Evolutionary conservation across 1,140 invertebrate species (phyloP), one percentile per base, ranked within the genome.

Genomic region (Drosophila arizonae): DNA sequence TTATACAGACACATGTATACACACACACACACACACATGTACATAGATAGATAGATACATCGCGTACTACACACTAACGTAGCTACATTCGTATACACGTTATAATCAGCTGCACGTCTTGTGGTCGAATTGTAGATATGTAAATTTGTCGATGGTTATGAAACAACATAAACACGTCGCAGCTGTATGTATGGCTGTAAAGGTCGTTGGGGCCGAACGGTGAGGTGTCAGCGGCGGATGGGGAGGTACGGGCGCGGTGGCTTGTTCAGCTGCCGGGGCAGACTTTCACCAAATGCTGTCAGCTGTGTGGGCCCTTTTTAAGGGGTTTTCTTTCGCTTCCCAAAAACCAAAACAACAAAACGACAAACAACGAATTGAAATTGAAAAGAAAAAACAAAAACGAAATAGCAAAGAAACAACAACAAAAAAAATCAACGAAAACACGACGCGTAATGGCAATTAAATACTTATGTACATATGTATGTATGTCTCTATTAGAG

Each of bases 91-190:
- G 30, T 66, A 33, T 61, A 51, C 72, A 79, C 67, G 63, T 48
- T 46, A 61, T 68, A 84, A 77, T 75, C 46, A 65, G 56, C 61
- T 63, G 60, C 72, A 66, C 65, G 66, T 54, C 60, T 50, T 36
- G 52, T 64, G 68, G 76, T 74, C 76, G 71, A 72, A 66, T 33
- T 74, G 67, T 67, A 66, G 70, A 77, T 79, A 90, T 87, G 82
- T 86, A 81, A 87, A 86, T 81, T 87, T 85, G 28, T 78, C 75
- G 82, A 86, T 86, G 82, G 87, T 86, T 86, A 86, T 86, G 82
- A 86, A 86, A 86, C 76, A 72, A 69, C 82, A 82, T 79, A 72
- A 86, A 79, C 72, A 76, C 70, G 69, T 67, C 71, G 63, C 58
- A 63, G 52, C 33, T 57, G 39, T 75, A 75, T 57, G 39, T 75